Evolutionary conservation across 2,888 invertebrate species (phyloP), one percentile per base, ranked within the genome.

Genomic region (Lithophane socia): DNA sequence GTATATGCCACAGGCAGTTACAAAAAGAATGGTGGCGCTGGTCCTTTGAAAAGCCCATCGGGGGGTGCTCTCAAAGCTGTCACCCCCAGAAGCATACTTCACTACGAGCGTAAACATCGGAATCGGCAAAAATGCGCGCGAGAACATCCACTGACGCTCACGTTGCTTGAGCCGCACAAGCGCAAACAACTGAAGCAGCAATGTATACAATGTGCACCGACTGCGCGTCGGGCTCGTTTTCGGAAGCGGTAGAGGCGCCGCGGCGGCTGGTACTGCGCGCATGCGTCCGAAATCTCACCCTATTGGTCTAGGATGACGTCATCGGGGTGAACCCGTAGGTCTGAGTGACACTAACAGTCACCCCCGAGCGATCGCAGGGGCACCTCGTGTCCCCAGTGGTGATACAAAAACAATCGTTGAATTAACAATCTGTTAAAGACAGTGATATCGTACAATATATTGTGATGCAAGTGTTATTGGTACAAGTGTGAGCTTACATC

Each of bases 231-330:
- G 86, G 84, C 83, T 89, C 92, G 92, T 83, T 89, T 82, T 79
- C 80, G 86, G 89, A 90, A 87, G 86, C 89, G 85, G 91, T 92
- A 91, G 88, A 89, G 96, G 96, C 96, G 96, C 94, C 96, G 93
- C 92, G 93, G 92, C 90, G 96, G 95, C 96, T 96, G 92, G 88
- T 76, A 86, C n/a, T 89, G 82, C 94, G 92, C 96, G 96, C 96
- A 95, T 94, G 96, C 96, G 96, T 91, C 84, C 70, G 75, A 87
- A 89, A 92, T 92, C 92, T 92, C 93, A 94, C 95, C 95, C 95
- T 90, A 96, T 96, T 96, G 96, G 96, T 94, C 94, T 95, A 94
- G 88, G 94, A 93, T 96, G 96, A 96, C 96, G 96, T 96, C 96
- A 96, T 95, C 95, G 92, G 96, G 96, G 96, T 96, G 95, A 96